Evolutionary conservation across 2,797 vertebrate genomes (phyloP), one percentile per base, ranked within the genome.

Genomic region (Odontamblyopus lacepedii): DNA sequence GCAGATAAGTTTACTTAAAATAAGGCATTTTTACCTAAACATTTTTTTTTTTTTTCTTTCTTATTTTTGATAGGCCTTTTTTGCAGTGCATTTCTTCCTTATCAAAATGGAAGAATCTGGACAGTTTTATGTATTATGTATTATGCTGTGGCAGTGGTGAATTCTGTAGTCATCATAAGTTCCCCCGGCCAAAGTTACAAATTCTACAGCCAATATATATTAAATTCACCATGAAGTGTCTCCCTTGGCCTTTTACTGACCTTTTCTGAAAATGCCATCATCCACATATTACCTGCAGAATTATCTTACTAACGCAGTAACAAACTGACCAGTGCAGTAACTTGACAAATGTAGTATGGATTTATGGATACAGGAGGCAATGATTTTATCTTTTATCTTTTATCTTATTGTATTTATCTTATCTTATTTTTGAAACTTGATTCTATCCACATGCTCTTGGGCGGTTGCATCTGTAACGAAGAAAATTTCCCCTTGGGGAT

Each of bases 301-400:
- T 63, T 35, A 38, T 63, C 32, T n/a, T 18, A 63, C 30, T 63
- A n/a, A 50, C 7, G 16, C 1, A 48, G 41, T 16, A 65, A 26
- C 38, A 64, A 41, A 44, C 38, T 4, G 32, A 18, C 61, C 38
- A 11, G 63, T 27, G 16, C 8, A 15, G 27, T 30, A 63, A 53
- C 27, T 7, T 4, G 13, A 15, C 55, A 63, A 35, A 70, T 26
- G 41, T 44, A 44, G 9, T 44, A 53, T 72, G 30, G 44, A 12
- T 76, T 67, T 70, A 50, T 71, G 69, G 51, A 11, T 50, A 67
- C 51, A 29, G 70, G 51, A 63, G 50, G 72, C 32, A 23, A 23
- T 23, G 23, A 23, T 23, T 23, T 23, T 23, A 23, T 23, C 23
- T 23, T 23, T 23, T 23, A 23, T 23, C 23, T 23, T 23, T 23